A percentile compares a stretch with the other conserved stretches of the same genome.
Evolutionary conservation across 1,140 invertebrate species (phyloP).

Genomic region (Zophobas morio): DNA sequence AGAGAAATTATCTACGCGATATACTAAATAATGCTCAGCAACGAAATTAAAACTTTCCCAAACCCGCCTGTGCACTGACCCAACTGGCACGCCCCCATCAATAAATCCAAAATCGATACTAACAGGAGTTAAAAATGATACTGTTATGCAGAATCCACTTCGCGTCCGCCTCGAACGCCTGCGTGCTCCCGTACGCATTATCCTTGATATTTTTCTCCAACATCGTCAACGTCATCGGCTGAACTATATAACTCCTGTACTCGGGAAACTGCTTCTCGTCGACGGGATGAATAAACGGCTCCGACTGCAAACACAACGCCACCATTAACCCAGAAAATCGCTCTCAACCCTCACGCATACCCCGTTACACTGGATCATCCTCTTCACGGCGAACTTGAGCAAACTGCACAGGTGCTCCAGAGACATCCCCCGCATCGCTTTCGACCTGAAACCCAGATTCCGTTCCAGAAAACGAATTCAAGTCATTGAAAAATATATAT

Average conservation of each 20-base stretch:
- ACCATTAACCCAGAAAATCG: conserved; percentile 6
- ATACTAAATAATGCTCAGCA: too few relatives aligned
- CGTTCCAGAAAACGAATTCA: conserved; percentile 35
- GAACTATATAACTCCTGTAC: conserved; percentile 85
- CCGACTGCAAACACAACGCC: conserved; percentile 70
- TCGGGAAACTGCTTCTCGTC: conserved; percentile 78
- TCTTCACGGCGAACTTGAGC: conserved; percentile 80
- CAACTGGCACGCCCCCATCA: not conserved
- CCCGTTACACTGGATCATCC: conserved; percentile 81
- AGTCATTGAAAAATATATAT: conserved; percentile 1
- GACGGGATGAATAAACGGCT: conserved; percentile 83
- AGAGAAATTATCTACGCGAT: too few relatives aligned
- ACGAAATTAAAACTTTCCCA: too few relatives aligned
- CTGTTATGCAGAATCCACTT: conserved; percentile 96
- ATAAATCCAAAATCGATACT: conserved; percentile 59
- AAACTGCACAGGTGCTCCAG: conserved; percentile 82
- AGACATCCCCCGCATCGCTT: conserved; percentile 80
- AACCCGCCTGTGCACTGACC: too few relatives aligned
- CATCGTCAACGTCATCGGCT: conserved; percentile 86
- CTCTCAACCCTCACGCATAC: conserved; percentile 70
- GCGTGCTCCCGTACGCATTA: conserved; percentile 89
- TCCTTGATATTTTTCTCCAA: conserved; percentile 84
- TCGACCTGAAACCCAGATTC: conserved; percentile 71
- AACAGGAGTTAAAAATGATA: conserved; percentile 90
- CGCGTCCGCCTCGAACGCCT: conserved; percentile 89